phyloP scores from a whole-genome alignment of 2,113 vertebrate genomes.

The Daboia siamensis region DNA sequence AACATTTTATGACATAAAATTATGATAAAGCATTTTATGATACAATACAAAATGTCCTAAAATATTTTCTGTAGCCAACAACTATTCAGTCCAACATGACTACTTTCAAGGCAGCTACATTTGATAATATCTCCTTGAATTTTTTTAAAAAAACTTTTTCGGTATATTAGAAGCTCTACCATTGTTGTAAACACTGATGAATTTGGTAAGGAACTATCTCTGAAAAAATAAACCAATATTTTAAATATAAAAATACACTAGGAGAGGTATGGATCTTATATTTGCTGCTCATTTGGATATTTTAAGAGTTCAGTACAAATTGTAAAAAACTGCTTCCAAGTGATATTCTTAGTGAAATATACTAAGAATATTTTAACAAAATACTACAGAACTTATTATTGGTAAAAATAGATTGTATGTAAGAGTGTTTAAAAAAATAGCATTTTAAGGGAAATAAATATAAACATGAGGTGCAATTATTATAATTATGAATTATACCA shows the following conservation, averaged over 20 bases:
- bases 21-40: too few relatives aligned
- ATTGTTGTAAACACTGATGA: too few relatives aligned
- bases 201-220: too few relatives aligned
- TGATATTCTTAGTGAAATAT: background rate
- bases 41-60: too few relatives aligned
- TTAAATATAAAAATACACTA: background rate
- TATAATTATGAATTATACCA: background rate
- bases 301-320: background rate
- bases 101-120: too few relatives aligned
- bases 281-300: background rate
- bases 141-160: too few relatives aligned
- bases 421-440: background rate
- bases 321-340: rapidly evolving
- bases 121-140: too few relatives aligned
- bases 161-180: too few relatives aligned
- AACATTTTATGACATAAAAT: too few relatives aligned
- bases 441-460: background rate
- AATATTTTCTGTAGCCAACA: too few relatives aligned
- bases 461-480: background rate
- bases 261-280: background rate
- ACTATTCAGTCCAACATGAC: too few relatives aligned
- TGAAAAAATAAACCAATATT: too few relatives aligned
- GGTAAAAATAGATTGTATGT: background rate
- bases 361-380: background rate
- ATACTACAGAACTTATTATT: background rate